Conservation (phyloP, 2,797 vertebrate species). For the Anabacerthia variegaticeps region DNA sequence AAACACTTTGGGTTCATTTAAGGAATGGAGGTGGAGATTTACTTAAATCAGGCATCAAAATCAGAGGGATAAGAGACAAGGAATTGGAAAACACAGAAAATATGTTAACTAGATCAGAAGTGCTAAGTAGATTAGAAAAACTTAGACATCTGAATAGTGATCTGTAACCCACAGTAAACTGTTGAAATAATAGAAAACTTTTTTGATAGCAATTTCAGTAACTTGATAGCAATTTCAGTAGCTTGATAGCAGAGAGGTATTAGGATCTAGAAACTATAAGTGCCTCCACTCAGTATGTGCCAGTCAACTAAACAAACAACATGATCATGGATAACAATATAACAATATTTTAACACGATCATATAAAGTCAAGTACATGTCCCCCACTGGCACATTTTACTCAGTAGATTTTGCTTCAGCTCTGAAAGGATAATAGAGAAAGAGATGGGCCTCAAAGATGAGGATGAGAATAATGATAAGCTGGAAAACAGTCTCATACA, state of each 20-base stretch:
- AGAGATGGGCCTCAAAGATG: neutral
- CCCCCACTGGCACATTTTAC: neutral
- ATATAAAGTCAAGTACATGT: neutral
- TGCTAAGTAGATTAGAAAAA: neutral
- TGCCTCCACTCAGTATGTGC: neutral
- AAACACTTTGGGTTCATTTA: neutral
- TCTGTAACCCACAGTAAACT: neutral
- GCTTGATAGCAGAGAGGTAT: neutral
- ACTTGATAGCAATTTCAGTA: neutral
- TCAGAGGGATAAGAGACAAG: neutral
- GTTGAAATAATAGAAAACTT: neutral
- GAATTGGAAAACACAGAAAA: neutral
- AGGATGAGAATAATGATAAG: neutral
- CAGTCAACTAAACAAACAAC: neutral
- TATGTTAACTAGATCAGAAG: neutral
- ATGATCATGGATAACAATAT: neutral
- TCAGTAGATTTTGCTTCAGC: neutral
- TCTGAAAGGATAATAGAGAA: neutral
- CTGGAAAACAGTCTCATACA: neutral
- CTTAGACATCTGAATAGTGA: neutral
- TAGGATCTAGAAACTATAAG: neutral
- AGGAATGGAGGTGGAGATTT: neutral
- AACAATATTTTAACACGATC: neutral
- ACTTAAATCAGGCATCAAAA: conserved; percentile 16
- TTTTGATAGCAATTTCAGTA: neutral